phyloP scores from a whole-genome alignment of 2,797 vertebrate species.

The Eulemur mongoz region DNA sequence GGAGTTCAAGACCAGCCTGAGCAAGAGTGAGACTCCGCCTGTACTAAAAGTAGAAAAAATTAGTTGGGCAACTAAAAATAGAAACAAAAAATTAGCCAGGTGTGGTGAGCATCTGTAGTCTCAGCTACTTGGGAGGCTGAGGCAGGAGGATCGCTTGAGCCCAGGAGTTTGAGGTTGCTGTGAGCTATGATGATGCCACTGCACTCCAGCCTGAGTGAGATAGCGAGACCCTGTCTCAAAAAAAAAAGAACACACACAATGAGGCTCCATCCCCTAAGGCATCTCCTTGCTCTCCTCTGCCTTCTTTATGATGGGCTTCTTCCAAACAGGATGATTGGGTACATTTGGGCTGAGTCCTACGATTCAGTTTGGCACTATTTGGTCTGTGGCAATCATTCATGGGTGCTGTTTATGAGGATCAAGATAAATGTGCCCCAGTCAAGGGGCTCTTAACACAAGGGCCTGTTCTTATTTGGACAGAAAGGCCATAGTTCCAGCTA shows the following conservation, averaged over 20 bases:
- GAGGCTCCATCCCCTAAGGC: background rate
- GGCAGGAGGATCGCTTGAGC: too few relatives aligned
- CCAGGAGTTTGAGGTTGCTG: too few relatives aligned
- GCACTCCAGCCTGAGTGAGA: too few relatives aligned
- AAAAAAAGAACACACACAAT: background rate
- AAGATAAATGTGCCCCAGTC: background rate
- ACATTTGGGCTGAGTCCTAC: background rate
- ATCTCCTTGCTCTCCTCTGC: background rate
- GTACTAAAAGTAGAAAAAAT: too few relatives aligned
- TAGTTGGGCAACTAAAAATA: too few relatives aligned
- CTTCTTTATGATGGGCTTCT: background rate
- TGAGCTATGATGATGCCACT: too few relatives aligned
- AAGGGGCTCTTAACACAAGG: background rate
- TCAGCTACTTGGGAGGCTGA: too few relatives aligned
- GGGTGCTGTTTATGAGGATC: background rate
- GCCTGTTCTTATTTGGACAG: background rate
- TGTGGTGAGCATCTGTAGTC: too few relatives aligned
- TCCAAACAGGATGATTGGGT: background rate
- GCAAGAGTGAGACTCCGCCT: too few relatives aligned
- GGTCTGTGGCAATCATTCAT: background rate
- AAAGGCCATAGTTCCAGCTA: background rate
- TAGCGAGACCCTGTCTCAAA: too few relatives aligned
- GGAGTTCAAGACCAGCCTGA: too few relatives aligned
- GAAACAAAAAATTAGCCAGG: too few relatives aligned
- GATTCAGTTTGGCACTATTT: background rate